Evolutionary conservation across 2,797 vertebrate species (phyloP).

Genomic region (Phataginus tetradactyla): DNA sequence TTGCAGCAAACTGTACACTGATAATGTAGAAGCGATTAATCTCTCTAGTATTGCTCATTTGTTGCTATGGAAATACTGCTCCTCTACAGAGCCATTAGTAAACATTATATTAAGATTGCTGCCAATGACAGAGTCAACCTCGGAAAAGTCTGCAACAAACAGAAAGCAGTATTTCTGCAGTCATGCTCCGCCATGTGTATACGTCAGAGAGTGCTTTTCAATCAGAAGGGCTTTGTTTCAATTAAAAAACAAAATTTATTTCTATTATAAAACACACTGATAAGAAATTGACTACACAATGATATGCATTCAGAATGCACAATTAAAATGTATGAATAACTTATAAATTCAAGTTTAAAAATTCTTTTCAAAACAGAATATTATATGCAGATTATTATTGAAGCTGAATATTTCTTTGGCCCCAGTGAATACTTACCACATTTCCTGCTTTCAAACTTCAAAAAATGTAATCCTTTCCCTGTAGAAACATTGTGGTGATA

Average conservation of each 20-base stretch:
- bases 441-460: not conserved
- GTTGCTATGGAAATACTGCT: conserved; percentile 87
- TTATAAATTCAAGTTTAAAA: not conserved
- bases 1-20: conserved; percentile 81
- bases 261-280: not conserved
- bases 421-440: not conserved
- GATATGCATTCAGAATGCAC: not conserved
- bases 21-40: conserved; percentile 86
- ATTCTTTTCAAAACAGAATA: not conserved
- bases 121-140: conserved; percentile 79
- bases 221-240: not conserved
- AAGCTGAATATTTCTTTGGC: not conserved
- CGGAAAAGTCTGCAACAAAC: conserved; percentile 74
- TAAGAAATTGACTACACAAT: not conserved
- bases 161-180: conserved; percentile 58
- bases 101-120: conserved; percentile 80
- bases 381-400: not conserved
- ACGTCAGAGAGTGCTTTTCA: not conserved
- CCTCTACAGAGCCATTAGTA: conserved; percentile 82
- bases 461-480: not conserved
- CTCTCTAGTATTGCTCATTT: conserved; percentile 84
- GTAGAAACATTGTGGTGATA: not conserved
- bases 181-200: conserved; percentile 56
- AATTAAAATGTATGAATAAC: not conserved
- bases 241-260: conserved; percentile 10